phyloP scores from a whole-genome alignment of 2,888 invertebrate genomes.

The Apotomis capreana region DNA sequence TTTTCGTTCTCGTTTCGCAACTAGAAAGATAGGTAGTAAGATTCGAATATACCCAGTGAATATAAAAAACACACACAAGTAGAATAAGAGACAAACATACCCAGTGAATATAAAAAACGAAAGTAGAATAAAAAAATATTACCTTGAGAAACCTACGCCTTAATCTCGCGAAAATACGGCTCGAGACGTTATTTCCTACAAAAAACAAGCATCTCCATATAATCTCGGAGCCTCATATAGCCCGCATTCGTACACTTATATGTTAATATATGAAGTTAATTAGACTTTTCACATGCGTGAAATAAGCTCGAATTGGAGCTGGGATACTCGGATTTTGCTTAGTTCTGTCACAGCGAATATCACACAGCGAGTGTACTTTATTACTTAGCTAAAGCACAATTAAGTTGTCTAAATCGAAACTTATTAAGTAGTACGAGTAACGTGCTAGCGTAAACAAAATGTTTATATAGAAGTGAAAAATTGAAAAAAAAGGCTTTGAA shows the following conservation, averaged over 20 bases:
- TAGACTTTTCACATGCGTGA: conserved; percentile 74
- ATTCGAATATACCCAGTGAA: no score
- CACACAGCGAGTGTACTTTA: neutral
- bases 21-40: no score
- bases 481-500: no score
- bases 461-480: no score
- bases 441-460: no score
- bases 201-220: conserved; percentile 31
- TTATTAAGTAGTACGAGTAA: no score
- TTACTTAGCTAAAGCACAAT: neutral
- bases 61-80: no score
- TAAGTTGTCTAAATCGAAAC: no score
- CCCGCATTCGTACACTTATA: conserved; percentile 48
- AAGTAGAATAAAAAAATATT: conserved; percentile 26
- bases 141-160: conserved; percentile 23
- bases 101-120: neutral
- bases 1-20: no score
- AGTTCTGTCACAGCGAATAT: conserved; percentile 49
- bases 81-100: neutral
- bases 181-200: conserved; percentile 27
- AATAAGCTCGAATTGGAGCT: conserved; percentile 61
- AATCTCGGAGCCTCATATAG: conserved; percentile 33
- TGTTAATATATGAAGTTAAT: conserved; percentile 74
- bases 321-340: conserved; percentile 57
- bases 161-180: conserved; percentile 33